A percentile compares a stretch with the other conserved stretches of the same genome.
Conservation (phyloP, 2,113 vertebrate species). For the Sebastes fasciatus region DNA sequence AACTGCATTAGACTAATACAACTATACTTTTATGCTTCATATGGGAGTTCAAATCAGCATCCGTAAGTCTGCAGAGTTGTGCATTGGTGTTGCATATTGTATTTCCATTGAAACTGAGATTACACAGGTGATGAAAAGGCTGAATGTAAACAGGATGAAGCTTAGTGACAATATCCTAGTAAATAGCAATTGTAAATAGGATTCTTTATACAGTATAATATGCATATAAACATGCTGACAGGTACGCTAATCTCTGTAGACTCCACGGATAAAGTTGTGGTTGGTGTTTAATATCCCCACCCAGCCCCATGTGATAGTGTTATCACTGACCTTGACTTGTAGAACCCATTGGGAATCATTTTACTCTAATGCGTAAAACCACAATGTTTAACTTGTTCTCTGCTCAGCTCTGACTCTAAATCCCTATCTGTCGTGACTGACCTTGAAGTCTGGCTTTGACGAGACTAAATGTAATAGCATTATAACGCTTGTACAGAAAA, state of each 20-base stretch:
- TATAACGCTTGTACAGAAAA: slow-evolving; percentile 50
- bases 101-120: background rate
- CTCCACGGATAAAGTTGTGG: slow-evolving; percentile 5
- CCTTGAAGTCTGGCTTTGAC: slow-evolving; percentile 72
- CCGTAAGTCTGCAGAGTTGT: background rate
- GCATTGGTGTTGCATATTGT: background rate
- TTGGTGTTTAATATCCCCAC: slow-evolving; percentile 14
- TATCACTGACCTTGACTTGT: slow-evolving; percentile 66
- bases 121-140: background rate
- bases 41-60: background rate
- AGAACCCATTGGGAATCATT: slow-evolving; percentile 50
- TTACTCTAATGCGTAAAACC: slow-evolving; percentile 56
- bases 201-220: background rate
- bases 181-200: slow-evolving; percentile 25
- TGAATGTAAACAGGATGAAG: background rate
- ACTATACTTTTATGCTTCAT: background rate
- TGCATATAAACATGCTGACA: slow-evolving; percentile 14
- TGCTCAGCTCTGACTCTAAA: slow-evolving; percentile 55
- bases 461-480: slow-evolving; percentile 63
- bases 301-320: slow-evolving; percentile 17
- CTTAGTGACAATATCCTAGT: background rate
- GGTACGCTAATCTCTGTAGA: slow-evolving; percentile 23
- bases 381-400: slow-evolving; percentile 66
- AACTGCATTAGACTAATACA: background rate
- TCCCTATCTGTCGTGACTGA: slow-evolving; percentile 66